Percentiles rank a stretch among this genome's conserved stretches.
These are phyloP conservation scores for Nomada hirtipes DNA, from an alignment of 2,888 invertebrate genomes.

Conservation along the genomic window DNA sequence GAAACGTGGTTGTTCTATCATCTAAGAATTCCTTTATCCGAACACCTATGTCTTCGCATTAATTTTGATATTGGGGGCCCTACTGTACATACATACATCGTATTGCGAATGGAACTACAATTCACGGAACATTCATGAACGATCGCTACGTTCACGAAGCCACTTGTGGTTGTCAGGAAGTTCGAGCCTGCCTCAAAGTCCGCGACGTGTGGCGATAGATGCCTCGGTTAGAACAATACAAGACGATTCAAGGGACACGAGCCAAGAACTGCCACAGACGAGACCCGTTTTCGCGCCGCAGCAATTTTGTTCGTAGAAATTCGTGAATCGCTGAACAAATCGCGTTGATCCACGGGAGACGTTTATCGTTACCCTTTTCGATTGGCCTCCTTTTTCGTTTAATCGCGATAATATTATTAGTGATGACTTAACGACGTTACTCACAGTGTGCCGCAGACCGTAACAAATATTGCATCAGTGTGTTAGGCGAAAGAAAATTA, in stretches of 20 bases:
- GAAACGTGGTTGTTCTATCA: too few species aligned
- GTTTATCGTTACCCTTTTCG: background rate
- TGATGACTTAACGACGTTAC: constrained; percentile 28
- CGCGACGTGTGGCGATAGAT: background rate
- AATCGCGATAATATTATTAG: constrained; percentile 15
- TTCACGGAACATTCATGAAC: too few species aligned
- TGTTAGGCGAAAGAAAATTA: background rate
- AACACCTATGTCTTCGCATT: too few species aligned
- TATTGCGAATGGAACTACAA: too few species aligned
- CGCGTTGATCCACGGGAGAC: background rate
- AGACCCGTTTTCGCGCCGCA: background rate
- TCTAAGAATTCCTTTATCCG: too few species aligned
- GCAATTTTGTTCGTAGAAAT: constrained; percentile 1
- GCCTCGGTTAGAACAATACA: background rate
- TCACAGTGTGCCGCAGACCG: background rate
- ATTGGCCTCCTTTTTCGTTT: constrained; percentile 5
- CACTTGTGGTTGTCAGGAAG: background rate
- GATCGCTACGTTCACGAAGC: too few species aligned
- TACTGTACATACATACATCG: too few species aligned
- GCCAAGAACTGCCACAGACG: background rate
- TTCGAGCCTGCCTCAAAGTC: background rate
- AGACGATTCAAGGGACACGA: background rate
- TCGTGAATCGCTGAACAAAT: background rate
- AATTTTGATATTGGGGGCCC: too few species aligned
- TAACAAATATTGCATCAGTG: constrained; percentile 20